phyloP scores from a whole-genome alignment of 1,140 invertebrate genomes.

The Chymomyza costata region DNA sequence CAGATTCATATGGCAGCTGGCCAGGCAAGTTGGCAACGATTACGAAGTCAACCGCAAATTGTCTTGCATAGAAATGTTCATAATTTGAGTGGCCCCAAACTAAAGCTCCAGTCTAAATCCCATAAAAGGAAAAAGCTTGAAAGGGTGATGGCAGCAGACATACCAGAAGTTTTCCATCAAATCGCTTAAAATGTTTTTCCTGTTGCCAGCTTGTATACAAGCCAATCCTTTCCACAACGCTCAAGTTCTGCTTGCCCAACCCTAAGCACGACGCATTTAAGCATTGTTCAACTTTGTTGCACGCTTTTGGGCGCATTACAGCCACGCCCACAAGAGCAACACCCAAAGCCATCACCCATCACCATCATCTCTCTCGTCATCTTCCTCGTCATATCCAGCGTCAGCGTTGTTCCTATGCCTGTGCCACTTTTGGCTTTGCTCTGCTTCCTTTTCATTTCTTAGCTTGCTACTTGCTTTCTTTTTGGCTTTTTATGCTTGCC shows the following conservation, averaged over 20 bases:
- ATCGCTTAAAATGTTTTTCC: slow-evolving; percentile 50
- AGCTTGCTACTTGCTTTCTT: slow-evolving; percentile 17
- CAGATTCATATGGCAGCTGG: slow-evolving; percentile 21
- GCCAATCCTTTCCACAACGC: slow-evolving; percentile 30
- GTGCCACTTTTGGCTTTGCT: background rate
- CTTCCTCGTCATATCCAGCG: slow-evolving; percentile 11
- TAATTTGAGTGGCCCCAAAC: slow-evolving; percentile 46
- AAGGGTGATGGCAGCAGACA: slow-evolving; percentile 16
- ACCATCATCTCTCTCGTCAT: slow-evolving; percentile 51
- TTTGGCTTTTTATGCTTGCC: background rate
- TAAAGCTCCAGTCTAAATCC: no score
- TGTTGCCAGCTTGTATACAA: slow-evolving; percentile 38
- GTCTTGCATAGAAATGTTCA: slow-evolving; percentile 23
- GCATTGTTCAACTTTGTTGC: slow-evolving; percentile 57
- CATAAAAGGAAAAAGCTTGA: no score
- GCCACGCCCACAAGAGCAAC: no score
- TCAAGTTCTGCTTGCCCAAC: slow-evolving; percentile 22
- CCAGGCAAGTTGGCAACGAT: slow-evolving; percentile 4
- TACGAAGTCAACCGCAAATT: slow-evolving; percentile 11
- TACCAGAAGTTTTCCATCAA: slow-evolving; percentile 46
- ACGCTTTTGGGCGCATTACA: slow-evolving; percentile 1
- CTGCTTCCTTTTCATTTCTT: background rate
- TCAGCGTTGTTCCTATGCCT: no score
- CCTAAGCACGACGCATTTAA: slow-evolving; percentile 44
- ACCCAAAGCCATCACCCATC: slow-evolving; percentile 24